Evolutionary conservation across 2,888 invertebrate species (phyloP), one percentile per base, ranked within the genome.

Genomic region (Sesia apiformis): DNA sequence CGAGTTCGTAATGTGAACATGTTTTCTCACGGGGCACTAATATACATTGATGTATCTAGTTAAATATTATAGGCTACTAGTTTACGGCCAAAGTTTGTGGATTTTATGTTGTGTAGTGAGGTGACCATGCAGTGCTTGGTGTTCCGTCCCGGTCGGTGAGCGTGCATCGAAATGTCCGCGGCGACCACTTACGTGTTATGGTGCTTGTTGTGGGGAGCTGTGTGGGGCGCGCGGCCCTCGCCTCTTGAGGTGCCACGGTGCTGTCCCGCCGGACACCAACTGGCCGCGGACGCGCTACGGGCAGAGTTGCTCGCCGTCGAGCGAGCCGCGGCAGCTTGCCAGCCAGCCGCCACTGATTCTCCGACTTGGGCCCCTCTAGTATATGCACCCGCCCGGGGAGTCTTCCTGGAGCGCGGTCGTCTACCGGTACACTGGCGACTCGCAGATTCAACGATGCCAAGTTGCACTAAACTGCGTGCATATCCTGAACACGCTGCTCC

Each of bases 361-460:
- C 69, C 76, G 3, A 69, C 70, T 23, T 93, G 93, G 92, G 76
- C 87, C 49, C 93, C 93, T 4, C 74, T 85, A 3, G 87, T 93
- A 46, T 94, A 90, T 70, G 90, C 92, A 41, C 91, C 91, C 3
- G 74, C 75, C 38, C 79, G 78, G 8, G 71, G 74, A 23, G 66
- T 61, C 0, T 82, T 90, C 64, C 78, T 90, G 54, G 67, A 74
- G 7, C 80, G 71, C n/a, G 75, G 84, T 55, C 56, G 68, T 52
- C 55, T 90, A 64, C 92, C 92, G 42, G 59, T 69, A 42, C 83
- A 90, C 62, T 92, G 92, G 92, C 72, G 70, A 43, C 64, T 87
- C 51, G 65, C 72, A 38, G 76, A 76, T 51, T 76, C 55, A 76
- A 90, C 60, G 60, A 68, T 63, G 83, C 92, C 81, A 53, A 63